Evolutionary conservation across 2,797 vertebrate genomes (phyloP).

Genomic region (Etheostoma nigrum): DNA sequence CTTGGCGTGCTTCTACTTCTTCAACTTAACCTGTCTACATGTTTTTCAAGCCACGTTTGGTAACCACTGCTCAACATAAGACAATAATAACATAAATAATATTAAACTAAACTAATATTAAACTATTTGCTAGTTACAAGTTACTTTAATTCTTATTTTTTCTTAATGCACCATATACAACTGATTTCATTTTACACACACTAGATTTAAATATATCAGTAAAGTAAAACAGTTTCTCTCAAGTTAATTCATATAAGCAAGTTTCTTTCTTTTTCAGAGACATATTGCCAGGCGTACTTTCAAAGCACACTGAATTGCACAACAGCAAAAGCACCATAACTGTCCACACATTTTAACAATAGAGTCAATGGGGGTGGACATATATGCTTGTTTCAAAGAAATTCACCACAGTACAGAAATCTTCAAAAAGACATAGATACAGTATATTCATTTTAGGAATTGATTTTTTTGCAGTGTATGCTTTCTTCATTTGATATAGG

Average conservation of each 20-base stretch:
- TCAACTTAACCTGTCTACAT: background rate
- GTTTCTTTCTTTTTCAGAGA: background rate
- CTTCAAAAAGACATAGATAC: background rate
- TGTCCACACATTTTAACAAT: conserved; percentile 13
- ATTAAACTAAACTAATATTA: too few relatives aligned
- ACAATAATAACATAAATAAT: background rate
- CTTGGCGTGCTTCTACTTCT: background rate
- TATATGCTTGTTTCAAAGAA: conserved; percentile 18
- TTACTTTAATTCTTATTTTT: background rate
- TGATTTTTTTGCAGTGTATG: conserved; percentile 5
- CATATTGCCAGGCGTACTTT: conserved; percentile 6
- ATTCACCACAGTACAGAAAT: background rate
- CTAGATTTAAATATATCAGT: background rate
- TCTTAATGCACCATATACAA: background rate
- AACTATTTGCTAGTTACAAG: background rate
- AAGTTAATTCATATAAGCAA: background rate
- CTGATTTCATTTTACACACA: background rate
- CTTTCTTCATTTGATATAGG: conserved; percentile 11
- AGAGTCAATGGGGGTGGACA: background rate
- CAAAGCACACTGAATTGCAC: background rate
- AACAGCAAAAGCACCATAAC: background rate
- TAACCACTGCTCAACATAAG: background rate
- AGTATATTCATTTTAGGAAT: conserved; percentile 10
- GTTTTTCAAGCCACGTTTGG: background rate
- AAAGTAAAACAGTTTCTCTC: background rate